Evolutionary conservation across 2,113 vertebrate species (phyloP), one percentile per base, ranked within the genome.

Genomic region (Mesitornis unicolor): DNA sequence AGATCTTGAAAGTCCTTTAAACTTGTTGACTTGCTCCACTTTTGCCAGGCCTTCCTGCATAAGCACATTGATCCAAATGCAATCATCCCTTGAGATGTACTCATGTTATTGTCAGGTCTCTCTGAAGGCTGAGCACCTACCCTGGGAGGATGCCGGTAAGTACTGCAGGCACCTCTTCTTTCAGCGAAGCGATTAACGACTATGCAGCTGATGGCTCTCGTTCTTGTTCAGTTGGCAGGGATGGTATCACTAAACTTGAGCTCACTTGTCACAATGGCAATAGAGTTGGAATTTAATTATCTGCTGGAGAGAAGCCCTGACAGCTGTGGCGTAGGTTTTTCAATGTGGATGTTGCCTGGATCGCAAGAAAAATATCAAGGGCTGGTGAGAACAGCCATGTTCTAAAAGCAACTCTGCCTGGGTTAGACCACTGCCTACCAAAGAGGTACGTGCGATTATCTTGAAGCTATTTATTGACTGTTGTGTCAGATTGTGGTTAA

Each of bases 241-340:
- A 50, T 85, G 94, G 84, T 61, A 88, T 76, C 93, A 89, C 91
- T 94, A 95, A 96, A 93, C 91, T 90, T 91, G 78, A 96, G 94
- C 93, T 97, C 81, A 43, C 91, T 97, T 96, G 93, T 97, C 93
- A 94, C 93, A 96, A 95, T 93, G 94, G 91, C 84, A 91, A 47
- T 84, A 51, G 79, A 95, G 63, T 64, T 95, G 91, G 93, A 95
- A 96, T 96, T 85, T 73, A 93, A 95, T 96, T 87, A 96, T 94
- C 91, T 94, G 57, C 89, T 96, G 94, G 94, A 96, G 84, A 93
- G 96, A 89, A 95, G 91, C 91, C 93, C 91, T 94, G 91, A 96
- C 95, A 96, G 93, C 95, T 96, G 95, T 94, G 95, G 95, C 82
- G 93, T 97, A 95, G 95, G 95, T 96, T 97, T 96, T 92, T 76